Evolutionary conservation across 2,113 vertebrate species (phyloP).

Genomic region (Neodontobutis hainanensis): DNA sequence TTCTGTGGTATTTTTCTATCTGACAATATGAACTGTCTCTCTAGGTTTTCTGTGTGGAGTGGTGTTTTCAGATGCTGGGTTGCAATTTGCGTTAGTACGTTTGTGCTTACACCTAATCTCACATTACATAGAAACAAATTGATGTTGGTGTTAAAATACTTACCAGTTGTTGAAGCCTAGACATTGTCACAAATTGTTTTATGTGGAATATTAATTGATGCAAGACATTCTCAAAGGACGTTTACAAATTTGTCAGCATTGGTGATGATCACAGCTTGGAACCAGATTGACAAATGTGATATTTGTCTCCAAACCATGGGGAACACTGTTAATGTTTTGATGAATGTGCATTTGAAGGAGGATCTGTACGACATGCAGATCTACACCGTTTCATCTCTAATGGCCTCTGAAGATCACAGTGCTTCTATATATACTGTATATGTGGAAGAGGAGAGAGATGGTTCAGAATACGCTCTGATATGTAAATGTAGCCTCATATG

Average conservation of each 20-base stretch:
- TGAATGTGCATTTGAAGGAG: conserved; percentile 23
- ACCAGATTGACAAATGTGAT: conserved; percentile 24
- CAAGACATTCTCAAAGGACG: background rate
- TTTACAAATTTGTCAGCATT: background rate
- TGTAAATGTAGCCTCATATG: conserved; percentile 38
- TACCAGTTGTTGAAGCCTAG: background rate
- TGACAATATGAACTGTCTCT: no score
- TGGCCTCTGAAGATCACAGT: conserved; percentile 36
- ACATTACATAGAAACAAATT: no score
- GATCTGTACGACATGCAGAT: conserved; percentile 19
- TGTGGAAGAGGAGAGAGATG: conserved; percentile 7
- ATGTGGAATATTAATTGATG: background rate
- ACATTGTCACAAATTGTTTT: background rate
- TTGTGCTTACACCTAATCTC: no score
- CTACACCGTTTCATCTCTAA: conserved; percentile 45
- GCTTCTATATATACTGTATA: conserved; percentile 14
- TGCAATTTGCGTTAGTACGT: no score
- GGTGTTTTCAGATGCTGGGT: no score
- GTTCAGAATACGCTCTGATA: conserved; percentile 30
- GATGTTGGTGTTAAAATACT: no score
- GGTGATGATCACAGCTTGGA: background rate
- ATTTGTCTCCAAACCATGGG: conserved; percentile 11
- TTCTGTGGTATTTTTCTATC: no score
- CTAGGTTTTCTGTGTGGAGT: no score
- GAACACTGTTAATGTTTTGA: conserved; percentile 18